Conservation (phyloP, 2,113 vertebrate species). For the Ictalurus punctatus region DNA sequence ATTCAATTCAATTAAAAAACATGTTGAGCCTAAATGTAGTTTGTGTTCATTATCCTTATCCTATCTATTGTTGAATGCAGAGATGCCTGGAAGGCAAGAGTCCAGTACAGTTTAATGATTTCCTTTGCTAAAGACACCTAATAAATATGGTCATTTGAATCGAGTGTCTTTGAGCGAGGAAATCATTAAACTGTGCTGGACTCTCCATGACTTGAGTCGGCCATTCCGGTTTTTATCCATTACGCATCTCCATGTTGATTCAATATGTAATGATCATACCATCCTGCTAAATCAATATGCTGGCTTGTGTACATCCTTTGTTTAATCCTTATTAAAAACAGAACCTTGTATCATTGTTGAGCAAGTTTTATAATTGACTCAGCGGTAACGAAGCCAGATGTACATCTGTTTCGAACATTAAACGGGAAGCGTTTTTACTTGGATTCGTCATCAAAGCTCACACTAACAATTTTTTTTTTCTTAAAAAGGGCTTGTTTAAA, state of each 20-base stretch:
- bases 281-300: background rate
- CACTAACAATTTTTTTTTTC: background rate
- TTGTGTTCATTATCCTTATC: slow-evolving; percentile 2
- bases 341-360: background rate
- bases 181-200: background rate
- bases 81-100: background rate
- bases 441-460: background rate
- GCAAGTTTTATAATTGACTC: background rate
- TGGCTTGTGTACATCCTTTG: background rate
- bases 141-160: background rate
- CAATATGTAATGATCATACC: slow-evolving; percentile 10
- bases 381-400: background rate
- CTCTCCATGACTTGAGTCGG: background rate
- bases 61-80: background rate
- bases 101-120: background rate
- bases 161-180: background rate
- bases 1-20: background rate
- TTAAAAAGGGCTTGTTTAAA: background rate
- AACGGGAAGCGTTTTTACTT: background rate
- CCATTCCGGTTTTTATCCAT: background rate
- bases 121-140: slow-evolving; percentile 7
- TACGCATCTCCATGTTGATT: background rate
- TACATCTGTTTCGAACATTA: background rate
- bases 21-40: background rate
- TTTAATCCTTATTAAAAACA: slow-evolving; percentile 12